A percentile compares a stretch with the other conserved stretches of the same genome.
Conservation (phyloP, 1,140 invertebrate species). For the Drosophila sulfurigaster region DNA sequence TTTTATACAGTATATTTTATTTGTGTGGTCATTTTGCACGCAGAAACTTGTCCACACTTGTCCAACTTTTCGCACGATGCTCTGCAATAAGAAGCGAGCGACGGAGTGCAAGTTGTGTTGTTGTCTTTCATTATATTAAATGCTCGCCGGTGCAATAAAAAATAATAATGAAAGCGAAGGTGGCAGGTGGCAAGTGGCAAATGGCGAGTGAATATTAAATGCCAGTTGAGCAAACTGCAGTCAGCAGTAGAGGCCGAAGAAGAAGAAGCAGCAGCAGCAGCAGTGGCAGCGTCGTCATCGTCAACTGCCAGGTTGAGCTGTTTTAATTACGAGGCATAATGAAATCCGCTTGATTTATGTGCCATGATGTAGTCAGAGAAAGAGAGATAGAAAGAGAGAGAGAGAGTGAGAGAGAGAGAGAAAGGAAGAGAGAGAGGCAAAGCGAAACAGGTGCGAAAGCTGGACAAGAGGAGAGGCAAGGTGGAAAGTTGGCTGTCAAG, state of each 20-base stretch:
- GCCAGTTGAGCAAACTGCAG: slow-evolving; percentile 35
- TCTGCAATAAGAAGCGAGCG: slow-evolving; percentile 5
- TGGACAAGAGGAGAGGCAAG: not conserved
- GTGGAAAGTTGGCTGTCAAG: slow-evolving; percentile 20
- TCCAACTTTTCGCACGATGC: not conserved
- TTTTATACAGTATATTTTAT: too few species aligned
- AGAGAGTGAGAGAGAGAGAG: not conserved
- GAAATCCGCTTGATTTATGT: slow-evolving; percentile 60
- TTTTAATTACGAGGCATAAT: slow-evolving; percentile 65
- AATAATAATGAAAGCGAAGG: slow-evolving; percentile 46
- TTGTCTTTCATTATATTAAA: slow-evolving; percentile 49
- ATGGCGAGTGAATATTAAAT: slow-evolving; percentile 48
- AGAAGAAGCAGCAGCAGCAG: too few species aligned
- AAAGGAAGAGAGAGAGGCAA: not conserved
- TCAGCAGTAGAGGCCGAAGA: not conserved
- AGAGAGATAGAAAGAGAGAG: not conserved
- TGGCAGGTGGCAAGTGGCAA: slow-evolving; percentile 9
- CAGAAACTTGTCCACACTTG: not conserved
- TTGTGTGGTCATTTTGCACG: slow-evolving; percentile 3
- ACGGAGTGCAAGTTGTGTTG: slow-evolving; percentile 9
- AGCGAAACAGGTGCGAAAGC: not conserved
- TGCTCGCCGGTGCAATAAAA: slow-evolving; percentile 44
- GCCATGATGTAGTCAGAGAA: not conserved
- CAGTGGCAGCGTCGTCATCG: not conserved
- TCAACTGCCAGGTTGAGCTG: slow-evolving; percentile 17